phyloP scores from a whole-genome alignment of 1,140 invertebrate species.

The Calosoma granatense region DNA sequence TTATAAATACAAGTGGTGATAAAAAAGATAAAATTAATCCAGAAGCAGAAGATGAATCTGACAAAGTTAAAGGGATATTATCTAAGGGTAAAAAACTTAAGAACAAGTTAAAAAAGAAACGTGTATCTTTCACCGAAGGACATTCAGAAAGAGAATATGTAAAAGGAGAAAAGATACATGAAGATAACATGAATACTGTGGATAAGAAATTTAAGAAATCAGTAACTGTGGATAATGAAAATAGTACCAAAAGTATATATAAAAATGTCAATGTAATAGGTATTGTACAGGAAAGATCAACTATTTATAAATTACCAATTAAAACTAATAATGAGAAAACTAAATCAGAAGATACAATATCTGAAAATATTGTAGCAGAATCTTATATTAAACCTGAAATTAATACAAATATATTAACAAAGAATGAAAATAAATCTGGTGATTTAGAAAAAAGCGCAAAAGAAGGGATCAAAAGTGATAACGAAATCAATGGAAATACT shows the following conservation, averaged over 20 bases:
- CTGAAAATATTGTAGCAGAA: no score
- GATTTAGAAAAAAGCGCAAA: no score
- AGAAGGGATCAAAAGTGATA: no score
- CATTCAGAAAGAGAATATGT: neutral
- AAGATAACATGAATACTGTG: no score
- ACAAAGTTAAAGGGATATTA: neutral
- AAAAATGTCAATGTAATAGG: slow-evolving; percentile 26
- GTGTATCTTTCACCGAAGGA: slow-evolving; percentile 12
- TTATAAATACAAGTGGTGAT: neutral
- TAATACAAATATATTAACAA: no score
- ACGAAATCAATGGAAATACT: no score
- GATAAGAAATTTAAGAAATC: neutral
- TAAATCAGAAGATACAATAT: slow-evolving; percentile 32
- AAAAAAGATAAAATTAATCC: slow-evolving; percentile 3
- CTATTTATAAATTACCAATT: neutral
- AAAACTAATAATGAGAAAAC: slow-evolving; percentile 27
- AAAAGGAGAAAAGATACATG: no score
- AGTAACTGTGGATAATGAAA: slow-evolving; percentile 10
- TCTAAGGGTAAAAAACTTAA: slow-evolving; percentile 2
- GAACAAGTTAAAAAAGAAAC: slow-evolving; percentile 13
- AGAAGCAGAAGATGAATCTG: neutral
- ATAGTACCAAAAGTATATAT: slow-evolving; percentile 31
- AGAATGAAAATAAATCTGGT: no score
- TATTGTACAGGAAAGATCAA: neutral
- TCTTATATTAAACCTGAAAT: no score